phyloP scores from a whole-genome alignment of 2,888 invertebrate species.

The Falcaria lacertinaria region DNA sequence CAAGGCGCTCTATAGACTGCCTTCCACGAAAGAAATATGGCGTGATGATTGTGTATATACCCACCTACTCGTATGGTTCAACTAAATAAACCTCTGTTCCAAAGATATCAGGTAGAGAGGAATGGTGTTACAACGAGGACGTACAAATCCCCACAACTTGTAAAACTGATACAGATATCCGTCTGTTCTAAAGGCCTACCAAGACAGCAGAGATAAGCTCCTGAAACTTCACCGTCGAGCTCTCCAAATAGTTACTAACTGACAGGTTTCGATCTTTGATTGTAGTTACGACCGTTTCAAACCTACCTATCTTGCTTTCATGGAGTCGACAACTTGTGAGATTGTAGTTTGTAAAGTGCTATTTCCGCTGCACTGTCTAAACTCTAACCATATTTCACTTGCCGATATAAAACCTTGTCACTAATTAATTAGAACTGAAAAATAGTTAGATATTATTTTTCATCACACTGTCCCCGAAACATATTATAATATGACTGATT shows the following conservation, averaged over 20 bases:
- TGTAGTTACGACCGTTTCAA: neutral
- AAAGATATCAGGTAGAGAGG: no score
- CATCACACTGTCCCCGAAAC: no score
- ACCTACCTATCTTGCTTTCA: neutral
- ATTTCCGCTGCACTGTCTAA: neutral
- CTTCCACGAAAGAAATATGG: no score
- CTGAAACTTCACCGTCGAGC: neutral
- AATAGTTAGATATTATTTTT: no score
- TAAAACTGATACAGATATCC: neutral
- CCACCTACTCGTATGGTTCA: no score
- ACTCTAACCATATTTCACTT: no score
- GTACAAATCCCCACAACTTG: neutral
- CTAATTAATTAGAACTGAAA: no score
- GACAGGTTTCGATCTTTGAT: neutral
- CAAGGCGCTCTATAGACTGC: no score
- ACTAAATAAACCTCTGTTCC: no score
- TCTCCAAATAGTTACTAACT: neutral
- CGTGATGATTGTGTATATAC: no score
- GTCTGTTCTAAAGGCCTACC: neutral
- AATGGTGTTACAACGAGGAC: neutral
- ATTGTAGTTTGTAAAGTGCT: neutral
- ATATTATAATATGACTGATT: no score
- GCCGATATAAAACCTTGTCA: no score
- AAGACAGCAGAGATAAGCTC: neutral
- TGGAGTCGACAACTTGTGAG: conserved; percentile 9